Evolutionary conservation across 2,113 vertebrate genomes (phyloP), one percentile per base, ranked within the genome.

Genomic region (Amblyornis subalaris): DNA sequence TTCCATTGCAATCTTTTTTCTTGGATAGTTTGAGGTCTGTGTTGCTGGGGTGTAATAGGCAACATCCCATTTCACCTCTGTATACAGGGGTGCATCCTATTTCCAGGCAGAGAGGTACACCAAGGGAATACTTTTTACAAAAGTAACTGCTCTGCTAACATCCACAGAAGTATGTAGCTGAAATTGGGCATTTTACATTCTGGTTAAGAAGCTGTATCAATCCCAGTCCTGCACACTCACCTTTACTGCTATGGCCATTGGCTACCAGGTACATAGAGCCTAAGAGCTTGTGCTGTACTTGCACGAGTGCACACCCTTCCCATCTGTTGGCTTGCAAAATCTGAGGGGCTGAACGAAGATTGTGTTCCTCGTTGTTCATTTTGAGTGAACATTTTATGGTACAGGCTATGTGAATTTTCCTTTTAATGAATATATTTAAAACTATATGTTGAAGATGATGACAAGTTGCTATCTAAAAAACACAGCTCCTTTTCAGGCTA

Each of bases 131-230:
- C 3, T 54, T 90, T 64, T 61, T 20, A 19, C 10, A 50, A n/a
- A 14, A 75, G 58, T n/a, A 21, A 38, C 2, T 29, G 29, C 44
- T 58, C 18, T 35, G 23, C 42, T 58, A 81, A 33, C 24, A 65
- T 35, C 7, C 47, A 35, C 55, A 61, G 44, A 54, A 79, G 10
- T 20, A 31, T 0, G 1, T 0, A 31, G 50, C n/a, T 69, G 42
- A 36, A 85, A 85, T 14, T 1, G 10, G 31, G 0, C 1, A 72
- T 12, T 80, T 61, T 36, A 67, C 16, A 14, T 17, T 24, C 36
- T 13, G 6, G 5, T 79, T 72, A 40, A 75, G 48, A 21, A 71
- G 33, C 19, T 33, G 11, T 1, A 45, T 29, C 25, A 62, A 29
- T 11, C 28, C 48, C 44, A 45, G 12, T 16, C 54, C 45, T 62